Base-by-base conservation (phyloP, 2,888 invertebrate genomes). In the Volucella inanis region DNA sequence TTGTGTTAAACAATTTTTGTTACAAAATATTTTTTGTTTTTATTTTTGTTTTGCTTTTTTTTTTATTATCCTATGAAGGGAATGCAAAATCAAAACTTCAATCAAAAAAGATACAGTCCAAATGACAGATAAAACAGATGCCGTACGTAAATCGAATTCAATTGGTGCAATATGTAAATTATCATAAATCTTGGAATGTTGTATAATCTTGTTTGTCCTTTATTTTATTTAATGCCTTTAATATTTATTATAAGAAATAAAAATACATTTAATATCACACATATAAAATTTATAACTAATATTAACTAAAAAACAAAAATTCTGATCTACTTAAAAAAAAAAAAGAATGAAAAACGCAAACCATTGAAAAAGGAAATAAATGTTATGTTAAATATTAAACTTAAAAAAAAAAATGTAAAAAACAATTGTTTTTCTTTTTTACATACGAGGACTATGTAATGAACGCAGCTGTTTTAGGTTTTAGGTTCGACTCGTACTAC, bases 341-440 rank as follows among this genome's bases (percentile, higher is more conserved):
- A 31, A 31, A 31, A 31, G 31, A 31, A 31, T 31, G 6, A 31
- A 31, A 31, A 31, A 31, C 76, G 85, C 85, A 85, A 85, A 76
- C 76, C 70, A 85, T 76, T 80, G 72, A 81, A 62, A 70, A 43
- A 22, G 71, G 67, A 80, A 85, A 85, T 85, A 85, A 81, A 85
- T 85, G 85, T 85, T 85, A 85, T 85, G 85, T 85, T 85, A 85
- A 85, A 85, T 76, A 84, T 80, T 75, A 81, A 80, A 81, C 80
- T 85, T 67, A 72, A 70, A 68, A 80, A 72, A 65, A 47, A 68
- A 62, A 70, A n/a, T 74, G 54, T 39, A 43, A 78, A 47, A n/a
- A 9, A 55, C 11, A 52, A 64, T 15, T 38, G n/a, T 55, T 68
- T 61, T 74, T 43, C 0, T 22, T 22, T 22, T 2, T 18, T 18